Conservation (phyloP, 2,113 vertebrate genomes). For the Spilogale gracilis region DNA sequence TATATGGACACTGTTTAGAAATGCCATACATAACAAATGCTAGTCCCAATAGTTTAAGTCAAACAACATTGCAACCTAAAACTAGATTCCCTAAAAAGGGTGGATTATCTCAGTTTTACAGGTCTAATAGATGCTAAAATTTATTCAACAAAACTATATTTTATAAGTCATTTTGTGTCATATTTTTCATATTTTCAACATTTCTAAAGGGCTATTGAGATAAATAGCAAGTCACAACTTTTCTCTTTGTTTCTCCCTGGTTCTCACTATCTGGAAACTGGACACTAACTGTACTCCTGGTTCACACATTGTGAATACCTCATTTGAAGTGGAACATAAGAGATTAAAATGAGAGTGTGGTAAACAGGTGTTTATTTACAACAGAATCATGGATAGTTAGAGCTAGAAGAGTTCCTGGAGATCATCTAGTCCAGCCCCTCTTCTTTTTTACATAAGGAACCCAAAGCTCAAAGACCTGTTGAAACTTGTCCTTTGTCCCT, state of each 20-base stretch:
- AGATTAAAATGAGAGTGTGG: neutral
- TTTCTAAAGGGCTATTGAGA: neutral
- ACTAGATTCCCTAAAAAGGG: neutral
- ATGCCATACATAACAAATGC: neutral
- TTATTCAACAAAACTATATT: constrained; percentile 13
- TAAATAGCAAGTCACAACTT: neutral
- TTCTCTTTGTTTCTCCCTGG: neutral
- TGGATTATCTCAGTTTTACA: neutral
- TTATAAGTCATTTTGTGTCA: neutral
- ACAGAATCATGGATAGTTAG: neutral
- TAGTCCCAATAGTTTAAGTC: neutral
- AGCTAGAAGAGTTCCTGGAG: neutral
- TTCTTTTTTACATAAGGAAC: constrained; percentile 21
- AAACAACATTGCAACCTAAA: neutral
- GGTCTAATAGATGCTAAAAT: neutral
- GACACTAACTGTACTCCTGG: neutral
- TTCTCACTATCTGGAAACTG: constrained; percentile 21
- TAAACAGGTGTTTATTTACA: neutral
- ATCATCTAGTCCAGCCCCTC: neutral
- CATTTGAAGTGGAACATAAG: neutral
- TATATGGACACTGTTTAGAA: neutral
- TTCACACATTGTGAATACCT: neutral
- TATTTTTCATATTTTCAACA: neutral
- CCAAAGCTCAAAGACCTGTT: neutral
- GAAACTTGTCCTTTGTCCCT: neutral